phyloP scores from a whole-genome alignment of 2,888 invertebrate species.

The Pseudoips prasinana region DNA sequence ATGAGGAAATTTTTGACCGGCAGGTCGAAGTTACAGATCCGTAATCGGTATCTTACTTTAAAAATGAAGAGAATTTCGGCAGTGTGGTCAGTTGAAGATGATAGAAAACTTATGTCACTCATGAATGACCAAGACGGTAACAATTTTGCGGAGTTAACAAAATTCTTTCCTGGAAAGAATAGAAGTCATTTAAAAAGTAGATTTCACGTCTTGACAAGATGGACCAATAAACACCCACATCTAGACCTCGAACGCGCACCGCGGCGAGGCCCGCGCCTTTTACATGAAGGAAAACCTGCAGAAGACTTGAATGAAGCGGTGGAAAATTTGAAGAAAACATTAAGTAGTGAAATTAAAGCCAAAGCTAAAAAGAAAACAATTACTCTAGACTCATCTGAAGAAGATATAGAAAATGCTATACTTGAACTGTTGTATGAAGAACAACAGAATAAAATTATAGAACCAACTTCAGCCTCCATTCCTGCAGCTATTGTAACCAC shows the following conservation, averaged over 20 bases:
- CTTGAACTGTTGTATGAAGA: slow-evolving; percentile 48
- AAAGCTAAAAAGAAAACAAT: slow-evolving; percentile 40
- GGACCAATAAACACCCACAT: slow-evolving; percentile 73
- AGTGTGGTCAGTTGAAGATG: slow-evolving; percentile 84
- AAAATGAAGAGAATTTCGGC: slow-evolving; percentile 61
- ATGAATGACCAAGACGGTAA: slow-evolving; percentile 72
- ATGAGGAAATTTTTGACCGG: slow-evolving; percentile 82
- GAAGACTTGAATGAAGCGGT: slow-evolving; percentile 57
- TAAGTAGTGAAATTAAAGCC: slow-evolving; percentile 44
- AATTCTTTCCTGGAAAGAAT: slow-evolving; percentile 76
- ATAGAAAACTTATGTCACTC: slow-evolving; percentile 79
- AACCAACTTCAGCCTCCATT: slow-evolving; percentile 1
- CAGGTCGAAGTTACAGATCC: slow-evolving; percentile 83
- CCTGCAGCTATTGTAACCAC: slow-evolving; percentile 7
- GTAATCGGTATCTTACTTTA: slow-evolving; percentile 81
- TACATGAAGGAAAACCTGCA: slow-evolving; percentile 48
- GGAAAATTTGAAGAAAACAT: slow-evolving; percentile 56
- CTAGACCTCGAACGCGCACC: slow-evolving; percentile 56
- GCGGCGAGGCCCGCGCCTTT: slow-evolving; percentile 53
- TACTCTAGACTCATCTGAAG: slow-evolving; percentile 41
- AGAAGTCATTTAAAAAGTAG: slow-evolving; percentile 84
- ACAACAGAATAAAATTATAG: slow-evolving; percentile 25
- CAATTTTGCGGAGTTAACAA: slow-evolving; percentile 69
- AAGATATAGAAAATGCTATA: slow-evolving; percentile 57
- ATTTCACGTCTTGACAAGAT: slow-evolving; percentile 75